These are phyloP conservation scores for Spodoptera exigua DNA, from an alignment of 2,888 invertebrate species.

Conservation along the genomic window DNA sequence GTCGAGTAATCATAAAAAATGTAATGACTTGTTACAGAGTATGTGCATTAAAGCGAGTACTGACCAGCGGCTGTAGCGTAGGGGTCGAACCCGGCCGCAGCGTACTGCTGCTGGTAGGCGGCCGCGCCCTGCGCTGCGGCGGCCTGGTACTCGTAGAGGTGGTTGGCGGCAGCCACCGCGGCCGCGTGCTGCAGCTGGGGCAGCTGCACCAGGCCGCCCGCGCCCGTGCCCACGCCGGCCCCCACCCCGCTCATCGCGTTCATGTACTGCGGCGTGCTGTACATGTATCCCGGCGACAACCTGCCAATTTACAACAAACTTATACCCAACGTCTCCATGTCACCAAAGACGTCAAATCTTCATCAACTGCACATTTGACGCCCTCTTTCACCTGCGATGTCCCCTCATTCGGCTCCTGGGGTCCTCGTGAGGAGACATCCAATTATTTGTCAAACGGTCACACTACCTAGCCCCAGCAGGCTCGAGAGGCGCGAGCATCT, in stretches of 20 bases:
- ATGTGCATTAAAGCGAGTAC: constrained; percentile 55
- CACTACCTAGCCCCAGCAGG: constrained; percentile 87
- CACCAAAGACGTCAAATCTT: constrained; percentile 45
- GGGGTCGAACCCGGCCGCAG: constrained; percentile 93
- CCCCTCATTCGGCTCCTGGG: constrained; percentile 61
- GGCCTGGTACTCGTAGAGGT: constrained; percentile 95
- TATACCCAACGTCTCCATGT: constrained; percentile 25
- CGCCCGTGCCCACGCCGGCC: constrained; percentile 88
- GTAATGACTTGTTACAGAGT: constrained; percentile 14
- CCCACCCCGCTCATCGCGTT: constrained; percentile 91
- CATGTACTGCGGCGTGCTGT: constrained; percentile 93
- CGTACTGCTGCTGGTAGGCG: constrained; percentile 93
- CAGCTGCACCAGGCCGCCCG: constrained; percentile 92
- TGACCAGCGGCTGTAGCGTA: constrained; percentile 93
- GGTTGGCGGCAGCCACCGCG: constrained; percentile 94
- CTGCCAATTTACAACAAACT: constrained; percentile 69
- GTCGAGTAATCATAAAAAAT: no score
- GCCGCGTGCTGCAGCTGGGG: constrained; percentile 93
- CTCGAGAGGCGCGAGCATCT: constrained; percentile 81
- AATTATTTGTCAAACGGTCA: constrained; percentile 74
- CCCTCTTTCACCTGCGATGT: constrained; percentile 64
- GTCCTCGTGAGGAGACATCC: constrained; percentile 69
- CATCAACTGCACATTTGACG: constrained; percentile 57
- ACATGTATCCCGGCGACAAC: constrained; percentile 91
- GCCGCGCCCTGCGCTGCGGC: constrained; percentile 92